Evolutionary conservation across 1,140 invertebrate species (phyloP).

Genomic region (Rhopalosiphum maidis): DNA sequence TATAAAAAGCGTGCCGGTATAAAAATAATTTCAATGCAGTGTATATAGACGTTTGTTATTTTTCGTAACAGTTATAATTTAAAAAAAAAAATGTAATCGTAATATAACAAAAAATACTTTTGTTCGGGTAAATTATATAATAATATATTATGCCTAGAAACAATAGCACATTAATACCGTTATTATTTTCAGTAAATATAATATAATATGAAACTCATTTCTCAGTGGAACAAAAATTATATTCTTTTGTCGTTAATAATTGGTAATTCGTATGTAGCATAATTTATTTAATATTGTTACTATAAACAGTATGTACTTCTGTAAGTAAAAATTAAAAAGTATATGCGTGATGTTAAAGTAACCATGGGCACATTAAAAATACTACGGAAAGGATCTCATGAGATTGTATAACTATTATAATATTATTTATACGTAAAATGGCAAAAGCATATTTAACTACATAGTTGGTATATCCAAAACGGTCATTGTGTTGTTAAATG

Average conservation of each 20-base stretch:
- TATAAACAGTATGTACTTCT: background rate
- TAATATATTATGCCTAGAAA: background rate
- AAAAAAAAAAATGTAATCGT: background rate
- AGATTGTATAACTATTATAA: background rate
- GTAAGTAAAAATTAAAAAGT: background rate
- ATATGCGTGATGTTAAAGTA: background rate
- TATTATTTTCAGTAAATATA: background rate
- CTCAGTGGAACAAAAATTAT: background rate
- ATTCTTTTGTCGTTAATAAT: background rate
- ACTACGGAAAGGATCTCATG: background rate
- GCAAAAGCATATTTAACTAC: background rate
- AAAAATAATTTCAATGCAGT: background rate
- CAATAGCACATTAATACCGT: background rate
- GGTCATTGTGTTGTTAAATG: slow-evolving; percentile 12
- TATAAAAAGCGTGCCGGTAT: background rate
- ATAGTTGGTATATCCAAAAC: background rate
- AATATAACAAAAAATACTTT: background rate
- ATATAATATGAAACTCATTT: background rate
- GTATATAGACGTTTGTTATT: background rate
- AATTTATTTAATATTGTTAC: background rate
- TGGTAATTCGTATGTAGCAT: background rate
- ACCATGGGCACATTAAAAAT: background rate
- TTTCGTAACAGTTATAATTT: too few species aligned
- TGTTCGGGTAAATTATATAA: background rate
- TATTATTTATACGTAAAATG: background rate